A percentile compares a stretch with the other conserved stretches of the same genome.
phyloP scores from a whole-genome alignment of 2,113 vertebrate species.

The Daubentonia madagascariensis region DNA sequence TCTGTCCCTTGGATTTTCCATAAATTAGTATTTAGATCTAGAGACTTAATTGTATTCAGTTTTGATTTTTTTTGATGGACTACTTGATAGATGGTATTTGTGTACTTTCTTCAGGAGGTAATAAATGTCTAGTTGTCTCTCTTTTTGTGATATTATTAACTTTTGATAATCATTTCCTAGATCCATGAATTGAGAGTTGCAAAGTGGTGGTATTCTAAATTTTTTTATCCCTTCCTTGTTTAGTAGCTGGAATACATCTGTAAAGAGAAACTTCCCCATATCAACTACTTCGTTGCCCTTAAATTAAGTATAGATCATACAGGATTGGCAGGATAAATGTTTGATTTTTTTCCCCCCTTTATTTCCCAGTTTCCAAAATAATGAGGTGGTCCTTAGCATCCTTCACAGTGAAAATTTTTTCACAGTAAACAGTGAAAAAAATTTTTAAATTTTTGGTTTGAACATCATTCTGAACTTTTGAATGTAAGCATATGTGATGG shows the following conservation, averaged over 20 bases:
- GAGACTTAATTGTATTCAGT: not conserved
- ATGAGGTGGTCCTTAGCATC: not conserved
- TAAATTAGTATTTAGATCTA: constrained; percentile 6
- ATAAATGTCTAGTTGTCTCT: not conserved
- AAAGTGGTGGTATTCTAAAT: not conserved
- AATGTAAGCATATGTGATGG: not conserved
- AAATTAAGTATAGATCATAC: not conserved
- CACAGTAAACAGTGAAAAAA: no score
- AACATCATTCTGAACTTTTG: constrained; percentile 33
- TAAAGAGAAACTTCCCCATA: constrained; percentile 24
- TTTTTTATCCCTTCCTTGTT: constrained; percentile 3
- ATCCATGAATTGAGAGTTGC: not conserved
- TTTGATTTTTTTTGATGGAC: not conserved
- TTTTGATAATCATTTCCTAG: constrained; percentile 3
- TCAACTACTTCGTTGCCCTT: not conserved
- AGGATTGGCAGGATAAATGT: not conserved
- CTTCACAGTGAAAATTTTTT: no score
- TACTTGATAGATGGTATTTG: not conserved
- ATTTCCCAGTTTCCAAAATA: constrained; percentile 1
- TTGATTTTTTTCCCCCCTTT: not conserved
- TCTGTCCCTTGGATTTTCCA: constrained; percentile 2
- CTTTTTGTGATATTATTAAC: not conserved
- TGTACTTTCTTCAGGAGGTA: not conserved
- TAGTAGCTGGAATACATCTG: not conserved
- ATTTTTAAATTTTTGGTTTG: no score